Base-by-base conservation (phyloP, 2,888 invertebrate genomes). In the Norana najaformis region DNA sequence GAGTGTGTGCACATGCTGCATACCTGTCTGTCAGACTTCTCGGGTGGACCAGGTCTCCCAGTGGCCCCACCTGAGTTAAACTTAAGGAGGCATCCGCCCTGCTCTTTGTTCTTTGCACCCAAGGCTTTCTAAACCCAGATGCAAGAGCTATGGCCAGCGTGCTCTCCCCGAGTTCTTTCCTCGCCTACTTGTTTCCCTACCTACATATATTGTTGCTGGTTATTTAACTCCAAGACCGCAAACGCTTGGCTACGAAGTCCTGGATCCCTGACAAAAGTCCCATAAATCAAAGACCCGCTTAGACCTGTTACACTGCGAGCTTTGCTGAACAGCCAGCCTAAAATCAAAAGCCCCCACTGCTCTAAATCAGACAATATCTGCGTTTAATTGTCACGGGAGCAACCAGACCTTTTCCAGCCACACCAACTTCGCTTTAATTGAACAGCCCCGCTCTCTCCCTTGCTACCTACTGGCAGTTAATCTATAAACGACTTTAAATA, bases 291-390 rank as follows among this genome's bases (percentile, higher is more conserved):
- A 69, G n/a, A 30, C 69, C n/a, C 8, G 4, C n/a, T 23, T 23
- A 23, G 4, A 3, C 23, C 23, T 23, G 23, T 23, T 47, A 47
- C 47, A n/a, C 69, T 69, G n/a, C 69, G 13, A 13, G 69, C n/a
- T 69, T n/a, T 69, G 69, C 16, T n/a, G 69, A 4, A 30, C 8
- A 69, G 30, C 69, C 69, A 69, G 11, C 30, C 11, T 69, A 69
- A 69, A 69, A n/a, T 30, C 30, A 69, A 69, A 69, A n/a, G n/a
- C n/a, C n/a, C n/a, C n/a, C n/a, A n/a, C n/a, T n/a, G 69, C 69
- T 69, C 69, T 69, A 69, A 69, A 69, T 69, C 69, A 69, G 69
- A 30, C 69, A 69, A 69, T n/a, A 69, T 69, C 69, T 69, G 69
- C 30, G 8, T 69, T 69, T 69, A 69, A 69, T 69, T 69, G 69